These are phyloP conservation scores for Solenodon paradoxus DNA, from an alignment of 2,113 vertebrate species.

Conservation along the genomic window DNA sequence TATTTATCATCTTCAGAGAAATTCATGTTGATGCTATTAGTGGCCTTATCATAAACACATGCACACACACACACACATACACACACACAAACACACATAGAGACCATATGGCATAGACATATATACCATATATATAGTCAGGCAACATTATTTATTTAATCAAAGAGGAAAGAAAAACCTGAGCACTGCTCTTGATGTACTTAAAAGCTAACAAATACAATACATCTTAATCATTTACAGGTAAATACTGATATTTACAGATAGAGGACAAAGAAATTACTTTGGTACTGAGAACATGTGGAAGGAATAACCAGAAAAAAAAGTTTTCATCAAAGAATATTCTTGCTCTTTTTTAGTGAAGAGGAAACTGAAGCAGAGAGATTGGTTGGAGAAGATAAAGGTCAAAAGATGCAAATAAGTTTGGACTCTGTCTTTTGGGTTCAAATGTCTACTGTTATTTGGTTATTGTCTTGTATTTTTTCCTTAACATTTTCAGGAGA, in stretches of 20 bases:
- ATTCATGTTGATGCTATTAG: not conserved
- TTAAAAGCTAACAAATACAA: constrained; percentile 5
- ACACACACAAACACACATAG: no score
- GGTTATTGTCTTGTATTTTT: not conserved
- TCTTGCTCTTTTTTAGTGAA: not conserved
- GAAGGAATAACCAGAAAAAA: not conserved
- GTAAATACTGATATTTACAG: not conserved
- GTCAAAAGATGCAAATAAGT: not conserved
- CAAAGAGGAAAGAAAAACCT: not conserved
- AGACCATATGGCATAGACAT: no score
- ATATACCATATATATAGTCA: no score
- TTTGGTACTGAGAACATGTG: not conserved
- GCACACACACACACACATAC: no score
- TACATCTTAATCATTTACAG: not conserved
- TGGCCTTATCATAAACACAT: not conserved
- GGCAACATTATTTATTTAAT: not conserved
- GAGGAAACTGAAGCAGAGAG: not conserved
- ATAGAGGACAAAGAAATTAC: not conserved
- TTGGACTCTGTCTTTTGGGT: not conserved
- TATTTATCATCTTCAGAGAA: constrained; percentile 21
- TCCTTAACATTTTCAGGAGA: not conserved
- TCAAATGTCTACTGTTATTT: not conserved
- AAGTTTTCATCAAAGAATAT: not conserved
- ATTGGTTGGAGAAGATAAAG: no score
- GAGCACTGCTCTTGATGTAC: not conserved